These are phyloP conservation scores for Ctenodactylus gundi DNA, from an alignment of 2,113 vertebrate genomes.

Conservation along the genomic window DNA sequence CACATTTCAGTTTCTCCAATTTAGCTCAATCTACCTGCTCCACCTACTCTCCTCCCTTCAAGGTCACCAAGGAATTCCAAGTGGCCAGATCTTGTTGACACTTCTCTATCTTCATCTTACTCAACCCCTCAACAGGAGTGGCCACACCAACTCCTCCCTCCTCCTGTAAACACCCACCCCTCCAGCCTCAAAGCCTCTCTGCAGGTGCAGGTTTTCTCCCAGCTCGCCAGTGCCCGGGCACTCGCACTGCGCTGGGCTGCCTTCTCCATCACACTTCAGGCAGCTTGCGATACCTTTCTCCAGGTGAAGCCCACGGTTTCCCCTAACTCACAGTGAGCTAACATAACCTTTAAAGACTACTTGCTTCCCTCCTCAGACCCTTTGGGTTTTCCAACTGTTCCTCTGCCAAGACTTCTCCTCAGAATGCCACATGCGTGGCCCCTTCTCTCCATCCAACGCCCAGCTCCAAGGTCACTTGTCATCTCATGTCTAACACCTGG, in stretches of 20 bases:
- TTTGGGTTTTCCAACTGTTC: background rate
- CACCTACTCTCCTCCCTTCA: background rate
- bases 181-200: background rate
- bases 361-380: background rate
- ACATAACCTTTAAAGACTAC: background rate
- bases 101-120: background rate
- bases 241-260: background rate
- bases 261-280: background rate
- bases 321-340: background rate
- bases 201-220: background rate
- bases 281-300: background rate
- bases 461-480: conserved; percentile 1
- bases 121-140: too few relatives aligned
- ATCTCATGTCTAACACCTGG: background rate
- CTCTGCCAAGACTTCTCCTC: background rate
- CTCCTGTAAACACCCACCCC: too few relatives aligned
- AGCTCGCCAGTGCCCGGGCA: background rate
- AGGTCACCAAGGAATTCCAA: background rate
- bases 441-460: background rate
- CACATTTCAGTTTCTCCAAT: background rate
- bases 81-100: background rate
- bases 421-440: background rate
- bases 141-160: too few relatives aligned
- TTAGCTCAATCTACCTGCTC: background rate
- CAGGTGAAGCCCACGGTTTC: background rate